Evolutionary conservation across 2,888 invertebrate species (phyloP), one percentile per base, ranked within the genome.

Genomic region (Aradus depressus): DNA sequence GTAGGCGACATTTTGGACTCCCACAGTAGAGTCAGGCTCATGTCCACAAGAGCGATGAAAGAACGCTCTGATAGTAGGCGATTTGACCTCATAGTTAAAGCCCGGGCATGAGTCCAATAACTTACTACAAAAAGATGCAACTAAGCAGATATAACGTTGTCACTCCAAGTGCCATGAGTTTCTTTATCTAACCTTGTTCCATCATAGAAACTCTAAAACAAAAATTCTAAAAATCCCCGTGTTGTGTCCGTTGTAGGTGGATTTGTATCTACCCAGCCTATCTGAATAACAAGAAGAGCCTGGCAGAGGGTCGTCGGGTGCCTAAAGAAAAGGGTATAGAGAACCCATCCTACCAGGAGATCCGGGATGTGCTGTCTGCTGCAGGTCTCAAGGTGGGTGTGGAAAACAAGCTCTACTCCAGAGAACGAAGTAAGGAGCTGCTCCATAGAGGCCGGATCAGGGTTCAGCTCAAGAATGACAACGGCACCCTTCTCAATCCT

Each of bases 321-420:
- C 70, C 86, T 1, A 90, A 90, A 68, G 76, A 80, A 2, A 80
- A 80, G 65, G 91, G 90, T 66, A 85, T 97, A 1, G 93, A 96
- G 61, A 93, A 95, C 68, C 98, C 98, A 12, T 91, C 91, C 0
- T 85, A 85, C 66, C 81, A 86, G 62, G 98, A 98, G 71, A 96
- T 98, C 55, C 77, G 87, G 57, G 96, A 97, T 72, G 92, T 96
- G 2, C 71, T 96, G 44, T 73, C 82, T 16, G 80, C 86, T 8
- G 81, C 85, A 22, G 90, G 91, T 21, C 68, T 96, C 38, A 81
- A 79, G 35, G 81, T 93, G 51, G 87, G 84, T 23, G 84, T 93
- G 6, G 96, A 97, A 70, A 88, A 89, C 62, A 97, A 96, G 70
- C 72, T 89, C 28, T 93, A 96, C 67, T 79, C 89, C 5, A 73